Evolutionary conservation across 2,888 invertebrate species (phyloP), one percentile per base, ranked within the genome.

Genomic region (Odontocerum albicorne): DNA sequence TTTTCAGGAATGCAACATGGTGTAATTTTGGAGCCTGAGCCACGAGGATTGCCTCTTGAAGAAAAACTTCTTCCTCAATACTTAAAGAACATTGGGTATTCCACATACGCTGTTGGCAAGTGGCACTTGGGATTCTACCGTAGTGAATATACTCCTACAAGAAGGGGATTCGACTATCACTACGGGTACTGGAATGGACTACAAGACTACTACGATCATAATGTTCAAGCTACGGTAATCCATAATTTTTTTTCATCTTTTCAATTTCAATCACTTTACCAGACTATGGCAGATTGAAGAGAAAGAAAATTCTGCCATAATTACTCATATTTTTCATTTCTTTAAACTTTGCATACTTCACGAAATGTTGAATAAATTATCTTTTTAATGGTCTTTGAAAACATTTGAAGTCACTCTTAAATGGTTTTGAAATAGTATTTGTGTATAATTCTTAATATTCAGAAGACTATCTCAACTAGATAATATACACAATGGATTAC

Each of bases 61-160:
- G 83, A 85, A 59, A 85, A 81, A 56, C 71, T 90, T 1, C 71
- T 93, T 63, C 88, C 93, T 0, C 78, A 89, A 64, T 77, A 82
- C 65, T 73, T 84, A 53, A 75, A 77, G 64, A 81, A 86, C 59
- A 74, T 90, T 49, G 92, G 90, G 0, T 96, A 95, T 71, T 71
- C 75, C 4, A 92, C 92, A 0, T 87, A 91, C 68, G 79, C 92
- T 20, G 82, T 96, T 7, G 96, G 96, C 16, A 96, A 96, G 75
- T 96, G 95, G 95, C 88, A 90, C 68, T 80, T 95, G 55, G 95
- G 95, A 1, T 90, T 86, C 75, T 86, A 84, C 60, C 77, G 79
- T 49, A 76, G 79, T 47, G 84, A 84, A 63, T 90, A 83, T 67
- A 82, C 88, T 2, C 92, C 92, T 0, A 83, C 82, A 2, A 79